Conservation (phyloP, 2,113 vertebrate genomes). For the Campylomormyrus tamandua region DNA sequence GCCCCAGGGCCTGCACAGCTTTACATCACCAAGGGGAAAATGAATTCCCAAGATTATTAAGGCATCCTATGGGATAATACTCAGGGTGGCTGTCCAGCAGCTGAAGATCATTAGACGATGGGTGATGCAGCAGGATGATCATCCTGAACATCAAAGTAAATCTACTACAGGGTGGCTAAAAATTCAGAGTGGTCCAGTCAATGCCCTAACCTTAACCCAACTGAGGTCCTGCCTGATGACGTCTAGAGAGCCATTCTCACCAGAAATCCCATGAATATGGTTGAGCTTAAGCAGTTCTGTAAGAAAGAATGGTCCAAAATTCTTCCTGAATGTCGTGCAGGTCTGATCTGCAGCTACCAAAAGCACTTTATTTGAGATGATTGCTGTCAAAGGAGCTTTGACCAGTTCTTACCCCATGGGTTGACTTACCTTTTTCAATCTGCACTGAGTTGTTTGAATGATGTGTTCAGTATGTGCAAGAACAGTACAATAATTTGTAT, state of each 20-base stretch:
- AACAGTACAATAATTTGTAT: not conserved
- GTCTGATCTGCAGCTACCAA: not conserved
- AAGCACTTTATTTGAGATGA: not conserved
- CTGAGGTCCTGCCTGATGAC: not conserved
- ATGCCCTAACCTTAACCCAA: not conserved
- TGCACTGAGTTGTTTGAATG: not conserved
- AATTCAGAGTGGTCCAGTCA: not conserved
- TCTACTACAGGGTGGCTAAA: not conserved
- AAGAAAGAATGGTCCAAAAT: not conserved
- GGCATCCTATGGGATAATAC: no score
- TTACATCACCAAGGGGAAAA: no score
- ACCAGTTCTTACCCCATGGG: not conserved
- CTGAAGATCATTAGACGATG: not conserved
- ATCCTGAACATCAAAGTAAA: not conserved
- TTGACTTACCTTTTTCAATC: not conserved
- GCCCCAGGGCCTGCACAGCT: no score
- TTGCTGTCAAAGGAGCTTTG: not conserved
- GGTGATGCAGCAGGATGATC: not conserved
- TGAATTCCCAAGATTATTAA: no score
- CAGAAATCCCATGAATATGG: not conserved
- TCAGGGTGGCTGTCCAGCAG: no score
- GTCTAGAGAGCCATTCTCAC: not conserved
- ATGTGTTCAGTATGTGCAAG: not conserved
- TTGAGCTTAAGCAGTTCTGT: not conserved
- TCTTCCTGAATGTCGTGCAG: not conserved